Evolutionary conservation across 53 echinoderm and acorn worm genomes (phyloP).

Genomic region (Holothuria scabra): DNA sequence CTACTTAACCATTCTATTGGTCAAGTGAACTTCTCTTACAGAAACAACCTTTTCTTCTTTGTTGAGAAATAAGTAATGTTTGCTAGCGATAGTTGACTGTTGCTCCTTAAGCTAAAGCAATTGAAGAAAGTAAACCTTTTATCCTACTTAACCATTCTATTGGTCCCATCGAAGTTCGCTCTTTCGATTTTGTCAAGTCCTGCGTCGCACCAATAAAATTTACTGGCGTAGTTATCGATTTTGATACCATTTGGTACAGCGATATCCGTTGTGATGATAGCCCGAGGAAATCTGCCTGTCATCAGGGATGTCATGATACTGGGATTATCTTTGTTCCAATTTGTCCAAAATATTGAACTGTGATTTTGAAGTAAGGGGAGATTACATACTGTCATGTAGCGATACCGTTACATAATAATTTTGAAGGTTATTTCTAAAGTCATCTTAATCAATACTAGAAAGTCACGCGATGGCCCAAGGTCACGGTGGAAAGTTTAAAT

Average conservation of each 20-base stretch:
- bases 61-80: too few relatives aligned
- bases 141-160: slow-evolving; percentile 34
- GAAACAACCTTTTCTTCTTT: too few relatives aligned
- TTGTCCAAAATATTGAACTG: slow-evolving; percentile 94
- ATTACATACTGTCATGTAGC: too few relatives aligned
- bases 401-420: too few relatives aligned
- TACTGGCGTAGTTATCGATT: slow-evolving; percentile 67
- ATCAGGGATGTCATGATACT: slow-evolving; percentile 71
- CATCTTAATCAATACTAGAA: too few relatives aligned
- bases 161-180: slow-evolving; percentile 67
- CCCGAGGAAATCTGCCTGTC: slow-evolving; percentile 54
- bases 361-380: neutral
- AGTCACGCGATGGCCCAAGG: too few relatives aligned
- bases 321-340: slow-evolving; percentile 84
- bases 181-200: slow-evolving; percentile 94
- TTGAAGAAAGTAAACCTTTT: neutral
- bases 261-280: slow-evolving; percentile 77
- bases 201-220: slow-evolving; percentile 96
- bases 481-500: too few relatives aligned
- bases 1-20: slow-evolving; percentile 48
- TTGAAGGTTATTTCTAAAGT: too few relatives aligned
- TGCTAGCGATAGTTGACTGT: too few relatives aligned
- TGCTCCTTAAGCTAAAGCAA: too few relatives aligned
- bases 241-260: slow-evolving; percentile 83
- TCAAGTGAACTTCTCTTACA: too few relatives aligned